Evolutionary conservation across 2,888 invertebrate genomes (phyloP), one percentile per base, ranked within the genome.

Genomic region (Trimorus sp.): DNA sequence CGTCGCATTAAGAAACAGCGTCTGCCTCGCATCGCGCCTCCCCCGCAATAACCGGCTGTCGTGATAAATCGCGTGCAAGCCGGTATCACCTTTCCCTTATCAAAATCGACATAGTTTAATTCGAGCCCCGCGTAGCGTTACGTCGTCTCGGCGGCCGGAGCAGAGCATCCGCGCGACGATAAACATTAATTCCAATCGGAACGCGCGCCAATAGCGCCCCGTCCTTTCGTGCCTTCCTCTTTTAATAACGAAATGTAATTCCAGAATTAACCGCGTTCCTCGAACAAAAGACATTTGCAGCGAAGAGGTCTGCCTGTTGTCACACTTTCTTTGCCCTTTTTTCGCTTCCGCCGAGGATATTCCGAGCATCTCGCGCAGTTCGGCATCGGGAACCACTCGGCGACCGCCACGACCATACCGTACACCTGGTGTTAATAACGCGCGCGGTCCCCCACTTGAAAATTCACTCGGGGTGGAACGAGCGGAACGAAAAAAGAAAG

Each of bases 51-150:
- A 70, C 63, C 40, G 54, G 56, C 42, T 58, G 70, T 12, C 56
- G 62, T 62, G 69, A 85, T 87, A 86, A 88, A 89, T 90, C 87
- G 89, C 87, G 51, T 45, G 38, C 66, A 63, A 70, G 45, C 26
- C 65, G 86, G 26, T 87, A 87, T 90, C 89, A 85, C 84, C 85
- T 90, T 89, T 88, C 90, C 84, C 84, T 90, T 90, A 90, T 90
- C 90, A 88, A 86, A 87, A 86, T 87, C 85, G 89, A 83, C 83
- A 83, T 83, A 66, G 86, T 87, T 87, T 84, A 88, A 90, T 88
- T 86, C 86, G 89, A 89, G 82, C 74, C 74, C 83, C 62, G 70
- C 60, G 49, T 76, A 56, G 14, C 51, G 63, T 76, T 71, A 76
- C 76, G 68, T 76, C 37, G 63, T 66, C 60, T 69, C 65, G 73